These are phyloP conservation scores for Pseudomyrmex concolor DNA, from an alignment of 1,140 invertebrate species.

Conservation along the genomic window DNA sequence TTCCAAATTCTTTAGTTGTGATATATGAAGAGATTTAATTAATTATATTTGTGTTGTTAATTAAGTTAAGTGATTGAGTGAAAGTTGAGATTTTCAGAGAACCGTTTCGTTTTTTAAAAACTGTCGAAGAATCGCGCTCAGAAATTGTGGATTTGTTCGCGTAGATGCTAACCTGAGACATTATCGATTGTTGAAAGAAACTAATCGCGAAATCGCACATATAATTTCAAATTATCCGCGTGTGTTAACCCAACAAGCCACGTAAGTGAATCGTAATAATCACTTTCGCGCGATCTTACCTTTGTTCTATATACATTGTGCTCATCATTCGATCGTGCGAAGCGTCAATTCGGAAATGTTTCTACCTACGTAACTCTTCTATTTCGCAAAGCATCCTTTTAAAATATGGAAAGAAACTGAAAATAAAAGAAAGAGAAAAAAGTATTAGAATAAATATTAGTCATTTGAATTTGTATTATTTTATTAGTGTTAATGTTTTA, in stretches of 20 bases:
- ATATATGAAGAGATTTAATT: not conserved
- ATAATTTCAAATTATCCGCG: constrained; percentile 15
- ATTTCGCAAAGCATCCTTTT: not conserved
- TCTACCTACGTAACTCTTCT: not conserved
- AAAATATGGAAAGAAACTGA: not conserved
- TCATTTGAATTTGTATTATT: too few relatives aligned
- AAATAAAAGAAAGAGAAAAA: not conserved
- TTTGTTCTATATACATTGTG: not conserved
- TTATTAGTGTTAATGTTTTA: not conserved
- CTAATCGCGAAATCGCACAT: constrained; percentile 25
- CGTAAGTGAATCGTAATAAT: constrained; percentile 9
- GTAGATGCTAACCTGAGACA: not conserved
- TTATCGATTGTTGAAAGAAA: constrained; percentile 29
- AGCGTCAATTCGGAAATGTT: not conserved
- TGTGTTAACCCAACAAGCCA: not conserved
- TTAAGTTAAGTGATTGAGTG: not conserved
- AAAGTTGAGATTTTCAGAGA: not conserved
- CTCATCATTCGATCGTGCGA: not conserved
- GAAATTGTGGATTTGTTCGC: not conserved
- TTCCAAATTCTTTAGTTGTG: not conserved
- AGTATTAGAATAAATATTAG: not conserved
- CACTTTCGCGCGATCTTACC: not conserved
- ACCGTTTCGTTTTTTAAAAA: not conserved
- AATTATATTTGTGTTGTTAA: not conserved
- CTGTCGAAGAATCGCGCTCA: not conserved